These are phyloP conservation scores for Tachypleus tridentatus DNA, from an alignment of 1,140 invertebrate species.

Conservation along the genomic window DNA sequence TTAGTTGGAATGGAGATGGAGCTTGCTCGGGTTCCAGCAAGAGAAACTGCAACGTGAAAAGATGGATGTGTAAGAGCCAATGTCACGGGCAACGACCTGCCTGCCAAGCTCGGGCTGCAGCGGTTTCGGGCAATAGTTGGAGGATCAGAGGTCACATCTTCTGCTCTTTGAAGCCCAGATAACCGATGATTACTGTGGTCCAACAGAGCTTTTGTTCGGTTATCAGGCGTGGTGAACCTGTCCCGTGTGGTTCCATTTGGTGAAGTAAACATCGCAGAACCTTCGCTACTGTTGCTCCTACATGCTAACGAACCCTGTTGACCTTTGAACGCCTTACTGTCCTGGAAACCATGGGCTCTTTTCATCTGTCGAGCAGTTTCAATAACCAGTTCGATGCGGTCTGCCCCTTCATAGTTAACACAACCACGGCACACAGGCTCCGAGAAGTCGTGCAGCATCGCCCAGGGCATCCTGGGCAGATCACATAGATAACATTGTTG, in stretches of 20 bases:
- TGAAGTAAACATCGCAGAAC: neutral
- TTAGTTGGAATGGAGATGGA: neutral
- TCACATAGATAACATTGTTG: conserved; percentile 99
- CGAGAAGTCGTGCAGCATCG: conserved; percentile 96
- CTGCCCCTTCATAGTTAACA: conserved; percentile 95
- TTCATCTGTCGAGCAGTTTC: conserved; percentile 92
- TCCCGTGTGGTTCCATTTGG: neutral
- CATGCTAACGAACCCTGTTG: neutral
- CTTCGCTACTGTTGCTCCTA: neutral
- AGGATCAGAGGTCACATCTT: conserved; percentile 6
- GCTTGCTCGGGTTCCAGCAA: neutral
- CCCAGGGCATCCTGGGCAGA: conserved; percentile 96
- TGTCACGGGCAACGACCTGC: conserved; percentile 1
- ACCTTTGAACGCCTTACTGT: neutral
- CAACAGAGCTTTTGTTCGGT: conserved; percentile 3
- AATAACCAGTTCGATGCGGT: conserved; percentile 89
- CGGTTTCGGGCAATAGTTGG: conserved; percentile 9
- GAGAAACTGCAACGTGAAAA: neutral
- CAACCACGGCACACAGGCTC: conserved; percentile 98
- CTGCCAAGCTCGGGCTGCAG: conserved; percentile 11
- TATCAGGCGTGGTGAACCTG: conserved; percentile 7
- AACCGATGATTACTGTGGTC: conserved; percentile 14
- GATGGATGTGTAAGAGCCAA: conserved; percentile 6
- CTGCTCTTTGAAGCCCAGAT: conserved; percentile 1
- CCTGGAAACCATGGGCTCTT: conserved; percentile 46